These are phyloP conservation scores for Gallinago jamesoni DNA, from an alignment of 2,113 vertebrate species.

Conservation along the genomic window DNA sequence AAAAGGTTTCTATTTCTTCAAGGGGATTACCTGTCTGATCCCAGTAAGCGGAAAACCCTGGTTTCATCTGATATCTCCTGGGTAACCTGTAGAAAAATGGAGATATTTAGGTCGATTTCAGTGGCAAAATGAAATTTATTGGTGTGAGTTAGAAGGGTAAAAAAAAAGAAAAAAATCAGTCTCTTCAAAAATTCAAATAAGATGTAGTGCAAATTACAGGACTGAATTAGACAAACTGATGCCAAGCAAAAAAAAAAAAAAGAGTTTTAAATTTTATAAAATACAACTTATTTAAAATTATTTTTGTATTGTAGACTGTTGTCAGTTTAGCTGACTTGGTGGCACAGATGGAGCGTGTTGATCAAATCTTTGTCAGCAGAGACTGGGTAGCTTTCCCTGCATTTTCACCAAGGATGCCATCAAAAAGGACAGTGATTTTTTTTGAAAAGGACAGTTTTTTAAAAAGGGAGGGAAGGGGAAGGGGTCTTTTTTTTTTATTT, in stretches of 20 bases:
- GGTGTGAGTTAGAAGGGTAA: background rate
- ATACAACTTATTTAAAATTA: background rate
- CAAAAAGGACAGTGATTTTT: background rate
- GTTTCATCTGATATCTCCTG: constrained; percentile 98
- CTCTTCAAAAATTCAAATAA: background rate
- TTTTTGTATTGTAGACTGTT: background rate
- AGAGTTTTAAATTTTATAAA: background rate
- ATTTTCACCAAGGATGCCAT: background rate
- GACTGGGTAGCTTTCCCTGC: background rate
- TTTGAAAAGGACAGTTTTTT: background rate
- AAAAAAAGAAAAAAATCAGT: no score
- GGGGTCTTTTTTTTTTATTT: background rate
- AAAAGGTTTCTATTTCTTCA: background rate
- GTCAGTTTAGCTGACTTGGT: background rate
- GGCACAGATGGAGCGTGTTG: background rate
- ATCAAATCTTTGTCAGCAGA: background rate
- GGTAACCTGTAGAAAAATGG: constrained; percentile 83
- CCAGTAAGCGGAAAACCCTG: constrained; percentile 92
- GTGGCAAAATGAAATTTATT: background rate
- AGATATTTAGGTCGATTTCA: background rate
- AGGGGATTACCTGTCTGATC: constrained; percentile 91
- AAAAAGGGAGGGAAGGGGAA: background rate
- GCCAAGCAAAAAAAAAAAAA: background rate
- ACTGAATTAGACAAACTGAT: background rate
- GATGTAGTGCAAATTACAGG: background rate